Conservation (phyloP, 2,113 vertebrate species). For the Eulemur rufifrons region DNA sequence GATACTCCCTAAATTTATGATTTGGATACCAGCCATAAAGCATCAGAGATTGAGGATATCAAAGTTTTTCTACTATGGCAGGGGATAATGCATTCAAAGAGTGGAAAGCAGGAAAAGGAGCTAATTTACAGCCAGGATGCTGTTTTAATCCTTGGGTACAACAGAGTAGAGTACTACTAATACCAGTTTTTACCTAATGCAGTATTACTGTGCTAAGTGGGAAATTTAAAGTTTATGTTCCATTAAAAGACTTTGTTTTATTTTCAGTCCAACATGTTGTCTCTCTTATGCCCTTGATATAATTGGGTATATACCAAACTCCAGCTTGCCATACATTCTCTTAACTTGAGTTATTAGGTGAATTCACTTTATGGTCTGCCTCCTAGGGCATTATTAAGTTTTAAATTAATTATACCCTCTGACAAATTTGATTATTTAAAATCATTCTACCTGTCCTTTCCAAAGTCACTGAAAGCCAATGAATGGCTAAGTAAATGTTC, state of each 20-base stretch:
- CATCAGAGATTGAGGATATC: not conserved
- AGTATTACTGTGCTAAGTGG: not conserved
- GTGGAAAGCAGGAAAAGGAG: not conserved
- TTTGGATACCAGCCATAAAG: not conserved
- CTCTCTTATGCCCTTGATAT: not conserved
- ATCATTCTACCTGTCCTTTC: not conserved
- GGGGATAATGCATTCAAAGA: not conserved
- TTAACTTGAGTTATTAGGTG: not conserved
- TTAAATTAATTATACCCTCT: not conserved
- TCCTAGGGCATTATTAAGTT: not conserved
- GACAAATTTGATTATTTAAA: not conserved
- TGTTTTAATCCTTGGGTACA: not conserved
- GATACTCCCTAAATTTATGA: not conserved
- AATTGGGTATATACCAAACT: not conserved
- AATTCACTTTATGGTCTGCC: not conserved
- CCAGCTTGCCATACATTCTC: not conserved
- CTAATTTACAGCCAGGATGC: not conserved
- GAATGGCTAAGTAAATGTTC: not conserved
- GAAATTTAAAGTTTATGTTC: slow-evolving; percentile 9
- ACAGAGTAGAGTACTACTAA: not conserved
- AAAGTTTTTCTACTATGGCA: not conserved
- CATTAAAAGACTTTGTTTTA: not conserved
- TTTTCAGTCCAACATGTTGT: not conserved
- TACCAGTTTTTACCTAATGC: not conserved
- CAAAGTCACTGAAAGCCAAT: not conserved